These are phyloP conservation scores for Teleiodes luculella DNA, from an alignment of 2,888 invertebrate genomes.

Conservation along the genomic window DNA sequence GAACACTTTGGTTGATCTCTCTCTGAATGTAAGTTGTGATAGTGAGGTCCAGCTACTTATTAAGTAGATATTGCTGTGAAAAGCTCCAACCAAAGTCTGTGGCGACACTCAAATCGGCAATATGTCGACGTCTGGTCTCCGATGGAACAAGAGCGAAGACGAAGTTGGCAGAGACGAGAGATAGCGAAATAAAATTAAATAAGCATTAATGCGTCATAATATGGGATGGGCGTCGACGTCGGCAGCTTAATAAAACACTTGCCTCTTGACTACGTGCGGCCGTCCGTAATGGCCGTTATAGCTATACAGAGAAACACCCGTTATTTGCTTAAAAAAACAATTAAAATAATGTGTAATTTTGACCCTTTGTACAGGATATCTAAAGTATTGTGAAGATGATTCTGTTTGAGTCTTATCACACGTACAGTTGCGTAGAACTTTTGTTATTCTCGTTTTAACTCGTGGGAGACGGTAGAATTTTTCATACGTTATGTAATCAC, in stretches of 20 bases:
- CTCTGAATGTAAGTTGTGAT: too few species aligned
- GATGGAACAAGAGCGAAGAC: constrained; percentile 44
- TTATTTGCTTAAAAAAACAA: constrained; percentile 30
- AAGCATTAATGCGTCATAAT: constrained; percentile 77
- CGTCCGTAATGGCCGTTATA: constrained; percentile 78
- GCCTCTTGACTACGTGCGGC: constrained; percentile 78
- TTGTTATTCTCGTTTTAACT: too few species aligned
- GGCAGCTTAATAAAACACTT: constrained; percentile 77
- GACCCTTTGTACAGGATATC: neutral
- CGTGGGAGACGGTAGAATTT: too few species aligned
- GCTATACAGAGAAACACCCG: constrained; percentile 70
- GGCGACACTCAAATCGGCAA: constrained; percentile 31
- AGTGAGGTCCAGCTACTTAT: too few species aligned
- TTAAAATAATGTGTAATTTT: neutral
- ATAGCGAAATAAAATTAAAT: constrained; percentile 52
- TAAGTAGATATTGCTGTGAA: too few species aligned
- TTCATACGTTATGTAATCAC: too few species aligned
- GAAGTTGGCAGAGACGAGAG: constrained; percentile 54
- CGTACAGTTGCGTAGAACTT: too few species aligned
- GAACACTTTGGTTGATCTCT: too few species aligned
- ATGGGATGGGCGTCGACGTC: constrained; percentile 71
- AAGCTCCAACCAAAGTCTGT: too few species aligned
- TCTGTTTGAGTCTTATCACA: too few species aligned
- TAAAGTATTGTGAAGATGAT: too few species aligned
- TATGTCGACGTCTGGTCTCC: constrained; percentile 52